A percentile compares a stretch with the other conserved stretches of the same genome.
Conservation (phyloP, 2,797 vertebrate genomes). For the Falco cherrug region DNA sequence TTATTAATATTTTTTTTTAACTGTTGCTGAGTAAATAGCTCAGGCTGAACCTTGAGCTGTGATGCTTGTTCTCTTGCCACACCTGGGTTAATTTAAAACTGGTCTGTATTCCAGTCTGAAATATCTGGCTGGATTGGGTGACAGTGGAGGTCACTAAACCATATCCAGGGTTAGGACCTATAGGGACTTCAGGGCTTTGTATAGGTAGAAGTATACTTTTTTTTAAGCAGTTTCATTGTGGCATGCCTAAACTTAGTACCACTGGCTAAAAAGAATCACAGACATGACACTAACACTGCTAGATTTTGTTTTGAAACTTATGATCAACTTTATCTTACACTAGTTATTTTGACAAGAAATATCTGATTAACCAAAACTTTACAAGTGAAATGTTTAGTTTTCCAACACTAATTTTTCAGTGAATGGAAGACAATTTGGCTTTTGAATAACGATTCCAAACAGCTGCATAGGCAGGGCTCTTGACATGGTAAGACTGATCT, state of each 20-base stretch:
- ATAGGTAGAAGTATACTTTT: neutral
- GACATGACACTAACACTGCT: neutral
- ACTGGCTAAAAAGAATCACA: neutral
- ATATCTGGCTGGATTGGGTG: neutral
- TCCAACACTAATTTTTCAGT: neutral
- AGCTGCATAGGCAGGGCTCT: neutral
- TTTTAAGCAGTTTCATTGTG: neutral
- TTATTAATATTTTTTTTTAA: neutral
- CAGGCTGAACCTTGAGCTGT: neutral
- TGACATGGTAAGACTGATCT: accelerated
- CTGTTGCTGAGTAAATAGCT: neutral
- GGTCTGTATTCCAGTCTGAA: neutral
- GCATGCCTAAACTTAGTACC: neutral
- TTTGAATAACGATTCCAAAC: neutral
- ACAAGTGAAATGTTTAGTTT: neutral
- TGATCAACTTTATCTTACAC: neutral
- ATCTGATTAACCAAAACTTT: neutral
- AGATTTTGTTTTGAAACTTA: neutral
- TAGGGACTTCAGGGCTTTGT: neutral
- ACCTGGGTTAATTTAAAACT: neutral
- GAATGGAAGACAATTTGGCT: neutral
- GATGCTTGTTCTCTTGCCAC: neutral
- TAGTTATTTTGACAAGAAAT: neutral
- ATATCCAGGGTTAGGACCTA: neutral
- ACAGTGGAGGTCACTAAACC: neutral